These are phyloP conservation scores for Taxidea taxus DNA, from an alignment of 2,113 vertebrate genomes.

Conservation along the genomic window DNA sequence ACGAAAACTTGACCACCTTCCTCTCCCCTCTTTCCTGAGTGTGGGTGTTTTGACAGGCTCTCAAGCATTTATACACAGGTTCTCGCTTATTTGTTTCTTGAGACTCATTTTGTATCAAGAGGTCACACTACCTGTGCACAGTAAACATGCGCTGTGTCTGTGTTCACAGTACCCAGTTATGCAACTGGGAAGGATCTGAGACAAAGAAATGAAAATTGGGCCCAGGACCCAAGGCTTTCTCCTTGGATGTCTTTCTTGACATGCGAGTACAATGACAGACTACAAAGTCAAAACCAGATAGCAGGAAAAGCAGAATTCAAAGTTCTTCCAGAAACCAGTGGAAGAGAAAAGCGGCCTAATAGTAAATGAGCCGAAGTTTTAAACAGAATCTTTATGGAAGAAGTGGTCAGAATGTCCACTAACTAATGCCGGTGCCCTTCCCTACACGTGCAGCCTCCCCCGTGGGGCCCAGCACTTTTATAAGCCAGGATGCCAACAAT, in stretches of 20 bases:
- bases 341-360: neutral
- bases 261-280: neutral
- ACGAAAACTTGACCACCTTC: neutral
- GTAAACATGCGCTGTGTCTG: neutral
- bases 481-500: fast-evolving
- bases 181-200: neutral
- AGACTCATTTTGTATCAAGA: neutral
- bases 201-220: too few relatives aligned
- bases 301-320: neutral
- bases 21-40: neutral
- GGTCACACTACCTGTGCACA: fast-evolving
- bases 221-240: too few relatives aligned
- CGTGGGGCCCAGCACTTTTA: fast-evolving
- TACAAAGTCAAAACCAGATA: too few relatives aligned
- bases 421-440: too few relatives aligned
- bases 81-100: neutral
- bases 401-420: neutral
- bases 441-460: neutral
- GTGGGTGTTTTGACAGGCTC: fast-evolving
- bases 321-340: neutral
- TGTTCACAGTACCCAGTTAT: neutral
- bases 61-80: too few relatives aligned
- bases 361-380: neutral
- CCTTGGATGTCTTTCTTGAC: neutral
- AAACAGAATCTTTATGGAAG: neutral